Base-by-base conservation (phyloP, 2,113 vertebrate species). In the Pluvialis apricaria region DNA sequence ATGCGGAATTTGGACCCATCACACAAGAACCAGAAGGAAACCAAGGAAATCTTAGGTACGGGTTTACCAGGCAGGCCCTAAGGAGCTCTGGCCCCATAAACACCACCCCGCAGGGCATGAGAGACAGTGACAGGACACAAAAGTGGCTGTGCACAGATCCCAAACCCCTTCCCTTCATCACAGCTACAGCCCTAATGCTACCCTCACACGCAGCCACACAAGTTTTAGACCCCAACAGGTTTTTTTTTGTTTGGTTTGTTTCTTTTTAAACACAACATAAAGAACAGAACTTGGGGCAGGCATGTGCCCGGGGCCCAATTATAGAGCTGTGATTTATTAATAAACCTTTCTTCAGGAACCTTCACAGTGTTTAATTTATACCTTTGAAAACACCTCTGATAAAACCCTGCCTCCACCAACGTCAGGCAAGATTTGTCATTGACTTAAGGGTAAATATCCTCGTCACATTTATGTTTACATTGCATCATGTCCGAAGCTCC, bases 31-130 rank as follows among this genome's bases (percentile, higher is more conserved):
- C 32, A 54, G 66, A 64, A 69, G 40, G n/a, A 24, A 86, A 69
- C 2, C 0, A 1, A 72, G 45, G 64, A 26, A 40, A 29, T 15
- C 28, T 60, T 0, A 2, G 61, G 55, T 28, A 31, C 0, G 2
- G 64, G 29, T 40, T 61, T 26, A 22, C 34, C 28, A 5, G 5
- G 36, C 40, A 15, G 79, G 62, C 25, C 32, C 26, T 20, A 12
- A 51, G 72, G 49, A 52, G 29, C 64, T 38, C 24, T 12, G 28
- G 36, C 38, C 42, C 44, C 26, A 7, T 0, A 1, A 20, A 4
- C 52, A 60, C 12, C 51, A 9, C 31, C 29, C 17, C 3, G 1
- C 40, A 68, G 42, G 42, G 38, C 19, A 10, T 0, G 1, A 11
- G 34, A 1, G 52, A 42, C 0, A 0, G 7, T 2, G 26, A 7